Conservation (phyloP, 2,888 invertebrate species). For the Biston betularia region DNA sequence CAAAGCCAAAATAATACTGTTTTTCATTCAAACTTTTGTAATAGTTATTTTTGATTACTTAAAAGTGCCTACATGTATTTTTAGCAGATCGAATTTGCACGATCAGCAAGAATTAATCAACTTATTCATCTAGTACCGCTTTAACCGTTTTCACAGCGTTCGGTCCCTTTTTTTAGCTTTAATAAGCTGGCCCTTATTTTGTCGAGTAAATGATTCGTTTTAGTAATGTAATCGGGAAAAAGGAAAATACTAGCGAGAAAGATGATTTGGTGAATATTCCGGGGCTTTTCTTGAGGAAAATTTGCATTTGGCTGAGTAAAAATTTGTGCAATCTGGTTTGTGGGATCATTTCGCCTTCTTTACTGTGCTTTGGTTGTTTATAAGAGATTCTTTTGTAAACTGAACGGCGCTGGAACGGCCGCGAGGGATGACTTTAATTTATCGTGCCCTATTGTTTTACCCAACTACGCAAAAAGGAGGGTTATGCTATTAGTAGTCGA, state of each 20-base stretch:
- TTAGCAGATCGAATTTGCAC: too few relatives aligned
- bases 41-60: too few relatives aligned
- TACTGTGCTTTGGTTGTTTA: slow-evolving; percentile 11
- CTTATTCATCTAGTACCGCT: background rate
- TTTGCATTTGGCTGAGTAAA: slow-evolving; percentile 22
- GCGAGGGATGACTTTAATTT: slow-evolving; percentile 9
- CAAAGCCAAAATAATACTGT: too few relatives aligned
- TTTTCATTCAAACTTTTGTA: too few relatives aligned
- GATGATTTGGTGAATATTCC: slow-evolving; percentile 31
- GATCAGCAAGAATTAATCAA: background rate
- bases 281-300: slow-evolving; percentile 11
- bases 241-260: slow-evolving; percentile 32
- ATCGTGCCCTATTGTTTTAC: background rate
- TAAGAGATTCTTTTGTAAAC: slow-evolving; percentile 19
- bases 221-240: slow-evolving; percentile 35
- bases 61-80: too few relatives aligned
- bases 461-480: background rate
- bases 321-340: slow-evolving; percentile 29
- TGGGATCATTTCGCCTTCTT: slow-evolving; percentile 16
- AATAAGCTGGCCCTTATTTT: slow-evolving; percentile 32
- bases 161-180: slow-evolving; percentile 16
- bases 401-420: background rate
- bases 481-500: too few relatives aligned
- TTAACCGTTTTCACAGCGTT: background rate
- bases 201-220: slow-evolving; percentile 34